Base-by-base conservation (phyloP, 2,888 invertebrate genomes). In the Protophormia terraenovae region DNA sequence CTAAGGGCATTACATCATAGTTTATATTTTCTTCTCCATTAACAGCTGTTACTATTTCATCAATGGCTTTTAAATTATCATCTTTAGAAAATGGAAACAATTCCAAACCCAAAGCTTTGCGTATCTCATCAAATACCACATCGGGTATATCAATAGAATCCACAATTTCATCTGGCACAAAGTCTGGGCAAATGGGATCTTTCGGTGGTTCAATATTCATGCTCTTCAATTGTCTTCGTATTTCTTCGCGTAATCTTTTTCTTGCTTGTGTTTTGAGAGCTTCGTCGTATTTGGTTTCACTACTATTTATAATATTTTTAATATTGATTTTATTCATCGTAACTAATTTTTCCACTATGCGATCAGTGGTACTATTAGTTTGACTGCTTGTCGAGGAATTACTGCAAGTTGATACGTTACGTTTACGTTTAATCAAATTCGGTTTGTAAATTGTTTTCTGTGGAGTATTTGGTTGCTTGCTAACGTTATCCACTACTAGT, bases 281-380 rank as follows among this genome's bases (percentile, higher is more conserved):
- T 24, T 90, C 91, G 83, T 93, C 92, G 86, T 90, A 93, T 81
- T 91, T 92, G 2, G 92, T 90, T 45, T 90, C 90, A 4, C 91
- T 89, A 80, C 90, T 92, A 67, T 93, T 93, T 50, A 93, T 93
- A 19, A 93, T 89, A 72, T 92, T 89, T 86, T 92, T 91, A 2
- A 93, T 90, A 8, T 89, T 88, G 50, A 89, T 88, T 84, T 91
- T 92, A 86, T 91, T 91, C 91, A 93, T 91, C 22, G 87, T 91
- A 55, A 90, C 91, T 41, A 93, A 87, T 69, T 90, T 89, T 5
- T 90, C 89, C 0, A 90, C 86, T 14, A 77, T 66, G 2, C 89
- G 87, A 16, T 87, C 88, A n/a, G 89, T 53, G 69, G 84, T 79
- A 16, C 81, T 87, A 38, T 89, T 89, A 3, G 87, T 86, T 47